These are phyloP conservation scores for Trinorchestia longiramus DNA, from an alignment of 1,140 invertebrate genomes.

Conservation along the genomic window DNA sequence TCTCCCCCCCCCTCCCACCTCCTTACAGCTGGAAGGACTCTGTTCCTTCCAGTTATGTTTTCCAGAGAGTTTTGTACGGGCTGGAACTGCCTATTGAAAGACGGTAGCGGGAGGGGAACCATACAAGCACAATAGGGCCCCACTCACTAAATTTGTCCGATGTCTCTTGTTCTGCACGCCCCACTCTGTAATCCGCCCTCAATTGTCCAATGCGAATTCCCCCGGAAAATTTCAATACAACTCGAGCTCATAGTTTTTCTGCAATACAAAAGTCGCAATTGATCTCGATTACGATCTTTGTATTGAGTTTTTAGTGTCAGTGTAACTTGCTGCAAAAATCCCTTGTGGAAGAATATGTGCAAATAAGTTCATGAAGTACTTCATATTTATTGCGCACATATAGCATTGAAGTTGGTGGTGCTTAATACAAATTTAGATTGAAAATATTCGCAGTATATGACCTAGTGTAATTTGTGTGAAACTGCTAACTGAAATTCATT, in stretches of 20 bases:
- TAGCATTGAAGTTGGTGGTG: neutral
- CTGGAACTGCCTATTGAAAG: neutral
- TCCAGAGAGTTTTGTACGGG: neutral
- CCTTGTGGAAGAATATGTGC: neutral
- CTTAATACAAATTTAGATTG: neutral
- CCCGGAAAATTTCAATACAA: neutral
- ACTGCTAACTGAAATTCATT: no score
- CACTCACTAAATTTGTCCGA: neutral
- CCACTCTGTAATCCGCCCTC: neutral
- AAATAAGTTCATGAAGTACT: neutral
- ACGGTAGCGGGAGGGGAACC: neutral
- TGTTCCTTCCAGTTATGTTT: neutral
- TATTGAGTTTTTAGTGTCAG: neutral
- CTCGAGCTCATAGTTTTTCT: neutral
- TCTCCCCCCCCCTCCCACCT: no score
- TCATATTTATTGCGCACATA: neutral
- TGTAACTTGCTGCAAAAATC: neutral
- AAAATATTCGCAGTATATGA: no score
- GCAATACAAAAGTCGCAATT: neutral
- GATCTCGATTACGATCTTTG: neutral
- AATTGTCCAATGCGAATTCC: neutral
- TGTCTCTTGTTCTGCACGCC: neutral
- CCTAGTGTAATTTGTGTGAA: no score
- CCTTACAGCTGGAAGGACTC: neutral
- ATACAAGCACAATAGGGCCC: neutral